Conservation (phyloP, 2,888 invertebrate species). For the Ctena decussata region DNA sequence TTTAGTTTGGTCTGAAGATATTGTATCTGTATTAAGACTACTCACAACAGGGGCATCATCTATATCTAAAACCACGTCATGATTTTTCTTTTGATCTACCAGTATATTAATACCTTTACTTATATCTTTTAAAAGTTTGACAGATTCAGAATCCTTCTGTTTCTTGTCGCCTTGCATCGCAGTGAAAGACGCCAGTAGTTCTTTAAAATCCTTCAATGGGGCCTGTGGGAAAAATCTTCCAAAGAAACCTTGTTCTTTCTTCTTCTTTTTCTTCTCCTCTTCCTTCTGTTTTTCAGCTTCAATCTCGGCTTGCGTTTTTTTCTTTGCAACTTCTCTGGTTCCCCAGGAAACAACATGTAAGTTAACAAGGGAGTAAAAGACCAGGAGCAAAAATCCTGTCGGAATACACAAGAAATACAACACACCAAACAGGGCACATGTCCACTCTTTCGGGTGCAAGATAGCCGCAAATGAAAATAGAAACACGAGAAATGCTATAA, state of each 20-base stretch:
- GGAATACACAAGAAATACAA: constrained; percentile 84
- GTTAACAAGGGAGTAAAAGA: constrained; percentile 84
- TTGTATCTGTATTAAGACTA: too few relatives aligned
- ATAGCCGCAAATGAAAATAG: constrained; percentile 80
- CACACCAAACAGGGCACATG: constrained; percentile 77
- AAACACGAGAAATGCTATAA: constrained; percentile 75
- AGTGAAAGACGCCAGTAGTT: constrained; percentile 55
- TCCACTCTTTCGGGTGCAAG: constrained; percentile 84
- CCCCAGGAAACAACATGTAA: constrained; percentile 85
- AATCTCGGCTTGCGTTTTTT: constrained; percentile 75
- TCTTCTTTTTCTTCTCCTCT: constrained; percentile 91
- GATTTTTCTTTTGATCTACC: constrained; percentile 56
- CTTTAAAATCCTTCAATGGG: constrained; percentile 71
- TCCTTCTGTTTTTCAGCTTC: constrained; percentile 90
- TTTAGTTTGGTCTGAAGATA: neutral
- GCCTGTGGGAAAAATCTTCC: constrained; percentile 69
- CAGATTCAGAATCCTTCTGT: constrained; percentile 41
- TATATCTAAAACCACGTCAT: constrained; percentile 27
- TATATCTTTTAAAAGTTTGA: constrained; percentile 65
- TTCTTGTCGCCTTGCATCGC: constrained; percentile 49
- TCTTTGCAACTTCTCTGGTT: constrained; percentile 83
- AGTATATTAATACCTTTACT: constrained; percentile 52
- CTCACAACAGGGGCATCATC: too few relatives aligned
- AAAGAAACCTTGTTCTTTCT: constrained; percentile 91
- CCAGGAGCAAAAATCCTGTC: constrained; percentile 84